These are phyloP conservation scores for Limenitis arthemis DNA, from an alignment of 2,888 invertebrate species.

Conservation along the genomic window DNA sequence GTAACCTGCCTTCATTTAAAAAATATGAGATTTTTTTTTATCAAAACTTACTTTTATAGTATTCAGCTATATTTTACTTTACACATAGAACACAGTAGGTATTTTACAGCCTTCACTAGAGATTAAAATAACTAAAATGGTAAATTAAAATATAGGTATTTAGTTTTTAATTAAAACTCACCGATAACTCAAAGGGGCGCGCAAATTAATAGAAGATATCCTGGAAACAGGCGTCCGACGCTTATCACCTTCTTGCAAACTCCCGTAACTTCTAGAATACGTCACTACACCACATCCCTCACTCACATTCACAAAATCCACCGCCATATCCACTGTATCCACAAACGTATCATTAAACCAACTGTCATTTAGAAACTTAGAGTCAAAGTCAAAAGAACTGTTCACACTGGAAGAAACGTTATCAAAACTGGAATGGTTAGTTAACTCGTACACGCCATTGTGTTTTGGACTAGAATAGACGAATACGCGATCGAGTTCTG, in stretches of 20 bases:
- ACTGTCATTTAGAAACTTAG: conserved; percentile 34
- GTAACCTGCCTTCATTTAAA: too few species aligned
- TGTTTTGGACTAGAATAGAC: conserved; percentile 65
- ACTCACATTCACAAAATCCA: conserved; percentile 48
- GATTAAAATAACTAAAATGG: too few species aligned
- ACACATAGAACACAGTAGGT: too few species aligned
- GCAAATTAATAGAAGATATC: conserved; percentile 52
- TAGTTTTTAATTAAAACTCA: conserved; percentile 48
- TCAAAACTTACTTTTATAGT: too few species aligned
- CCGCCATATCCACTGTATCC: conserved; percentile 39
- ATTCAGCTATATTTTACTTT: too few species aligned
- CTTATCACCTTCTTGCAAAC: conserved; percentile 59
- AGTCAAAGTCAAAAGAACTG: conserved; percentile 25
- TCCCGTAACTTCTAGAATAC: conserved; percentile 56
- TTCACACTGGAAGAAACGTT: conserved; percentile 32
- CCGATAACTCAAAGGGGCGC: conserved; percentile 68
- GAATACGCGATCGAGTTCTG: conserved; percentile 54
- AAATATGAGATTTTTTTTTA: too few species aligned
- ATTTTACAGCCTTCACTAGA: too few species aligned
- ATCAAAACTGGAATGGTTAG: conserved; percentile 47
- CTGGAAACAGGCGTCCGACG: conserved; percentile 37
- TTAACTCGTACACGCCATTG: conserved; percentile 51
- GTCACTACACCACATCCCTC: conserved; percentile 46
- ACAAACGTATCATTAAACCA: conserved; percentile 35
- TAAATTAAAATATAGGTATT: too few species aligned